Base-by-base conservation (phyloP, 2,113 vertebrate species). In the Ailuropoda melanoleuca region DNA sequence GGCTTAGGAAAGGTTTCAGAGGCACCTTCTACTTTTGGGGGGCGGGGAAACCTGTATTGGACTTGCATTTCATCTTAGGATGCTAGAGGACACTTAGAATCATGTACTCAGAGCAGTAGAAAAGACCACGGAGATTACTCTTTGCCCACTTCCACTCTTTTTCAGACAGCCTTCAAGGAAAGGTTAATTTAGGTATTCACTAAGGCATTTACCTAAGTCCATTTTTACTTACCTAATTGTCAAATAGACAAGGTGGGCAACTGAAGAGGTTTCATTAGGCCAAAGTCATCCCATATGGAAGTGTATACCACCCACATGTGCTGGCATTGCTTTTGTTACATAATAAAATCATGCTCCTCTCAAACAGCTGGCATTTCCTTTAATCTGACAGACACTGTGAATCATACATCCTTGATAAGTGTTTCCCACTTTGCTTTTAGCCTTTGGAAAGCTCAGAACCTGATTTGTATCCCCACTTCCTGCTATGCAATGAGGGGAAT, bases 321-420 rank as follows among this genome's bases (percentile, higher is more conserved):
- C 66, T 72, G 83, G 58, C 2, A 3, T 58, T 55, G 46, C 24
- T 78, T 66, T 92, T 64, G 46, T 92, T 48, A 68, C 24, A 43
- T 88, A 87, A 80, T 34, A 88, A 92, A 97, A 48, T 58, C 55
- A 48, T 15, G 48, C 39, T 92, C 9, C 34, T 88, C 60, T 48
- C 80, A 66, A 66, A 53, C 53, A 88, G 91, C 74, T 68, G 68
- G 37, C n/a, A 80, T 90, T 94, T 74, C 85, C 90, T 80, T 93
- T 84, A 86, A 89, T 86, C 80, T 81, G 75, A 84, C 72, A 92
- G 91, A 68, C 85, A n/a, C 53, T 24, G 26, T 93, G 88, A 97
- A 46, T 93, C 85, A 94, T 50, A 77, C 78, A 62, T 68, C 48
- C 46, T 92, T 84, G 80, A 78, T 55, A 66, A 93, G 55, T 12